Percentiles rank a stretch among this genome's conserved stretches.
Evolutionary conservation across 2,797 vertebrate species (phyloP).

Genomic region (Rhinichthys osculus): DNA sequence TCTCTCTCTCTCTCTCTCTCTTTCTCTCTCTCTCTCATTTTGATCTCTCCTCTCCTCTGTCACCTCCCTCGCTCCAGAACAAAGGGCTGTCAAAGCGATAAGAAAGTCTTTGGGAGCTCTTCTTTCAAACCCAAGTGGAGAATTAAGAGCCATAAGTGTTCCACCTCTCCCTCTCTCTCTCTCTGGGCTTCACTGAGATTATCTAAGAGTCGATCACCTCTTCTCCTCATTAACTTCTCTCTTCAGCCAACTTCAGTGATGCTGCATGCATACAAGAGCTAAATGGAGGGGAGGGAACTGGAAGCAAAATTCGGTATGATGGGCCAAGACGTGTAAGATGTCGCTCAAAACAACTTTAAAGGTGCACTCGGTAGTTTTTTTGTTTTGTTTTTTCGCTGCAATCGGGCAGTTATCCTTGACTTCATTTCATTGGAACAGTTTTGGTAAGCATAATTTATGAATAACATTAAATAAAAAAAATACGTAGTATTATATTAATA

Average conservation of each 20-base stretch:
- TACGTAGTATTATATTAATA: neutral
- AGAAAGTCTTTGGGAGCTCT: slow-evolving; percentile 49
- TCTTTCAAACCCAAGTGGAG: slow-evolving; percentile 43
- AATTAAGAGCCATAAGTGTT: slow-evolving; percentile 35
- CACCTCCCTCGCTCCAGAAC: slow-evolving; percentile 46
- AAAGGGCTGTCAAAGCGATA: slow-evolving; percentile 59
- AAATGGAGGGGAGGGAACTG: neutral
- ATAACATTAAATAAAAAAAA: neutral
- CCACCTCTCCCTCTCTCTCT: neutral
- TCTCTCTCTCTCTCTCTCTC: slow-evolving; percentile 10
- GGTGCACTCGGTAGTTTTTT: neutral
- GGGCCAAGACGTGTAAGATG: neutral
- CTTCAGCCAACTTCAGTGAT: slow-evolving; percentile 8
- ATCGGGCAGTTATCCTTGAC: neutral
- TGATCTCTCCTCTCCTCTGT: slow-evolving; percentile 41
- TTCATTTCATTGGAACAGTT: neutral
- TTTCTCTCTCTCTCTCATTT: slow-evolving; percentile 11
- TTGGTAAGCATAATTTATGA: neutral
- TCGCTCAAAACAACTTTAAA: neutral
- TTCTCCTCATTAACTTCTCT: slow-evolving; percentile 43
- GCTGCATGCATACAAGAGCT: slow-evolving; percentile 8
- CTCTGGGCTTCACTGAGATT: slow-evolving; percentile 37
- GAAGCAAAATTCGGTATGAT: neutral
- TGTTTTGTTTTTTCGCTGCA: neutral
- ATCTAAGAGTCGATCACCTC: slow-evolving; percentile 48